These are phyloP conservation scores for Pygathrix nemaeus DNA, from an alignment of 2,113 vertebrate genomes.

Conservation along the genomic window DNA sequence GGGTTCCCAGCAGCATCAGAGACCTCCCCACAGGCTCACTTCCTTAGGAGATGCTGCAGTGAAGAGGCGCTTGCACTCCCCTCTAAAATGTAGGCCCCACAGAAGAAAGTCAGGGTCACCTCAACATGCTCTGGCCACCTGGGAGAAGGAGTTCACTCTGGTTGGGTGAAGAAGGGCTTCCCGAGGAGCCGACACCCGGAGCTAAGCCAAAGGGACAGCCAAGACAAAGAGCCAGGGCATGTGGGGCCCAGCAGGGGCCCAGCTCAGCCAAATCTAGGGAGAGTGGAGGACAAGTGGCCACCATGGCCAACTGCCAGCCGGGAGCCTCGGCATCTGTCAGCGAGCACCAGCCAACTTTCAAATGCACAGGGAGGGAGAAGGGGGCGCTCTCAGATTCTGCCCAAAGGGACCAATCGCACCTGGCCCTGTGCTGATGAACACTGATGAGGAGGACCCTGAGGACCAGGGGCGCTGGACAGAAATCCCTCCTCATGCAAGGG, in stretches of 20 bases:
- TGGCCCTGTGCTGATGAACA: rapidly evolving
- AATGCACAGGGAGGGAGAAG: not conserved
- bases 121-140: rapidly evolving
- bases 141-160: not conserved
- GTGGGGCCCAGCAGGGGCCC: not conserved
- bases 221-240: not conserved
- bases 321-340: not conserved
- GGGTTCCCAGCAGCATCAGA: not conserved
- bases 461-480: too few relatives aligned
- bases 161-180: not conserved
- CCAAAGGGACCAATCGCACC: not conserved
- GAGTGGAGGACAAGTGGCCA: not conserved
- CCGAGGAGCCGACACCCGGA: not conserved
- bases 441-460: not conserved
- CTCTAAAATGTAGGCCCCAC: not conserved
- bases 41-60: not conserved
- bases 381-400: not conserved
- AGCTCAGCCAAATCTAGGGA: not conserved
- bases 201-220: not conserved
- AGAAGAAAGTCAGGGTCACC: not conserved
- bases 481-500: not conserved
- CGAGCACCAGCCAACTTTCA: not conserved
- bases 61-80: not conserved
- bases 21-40: rapidly evolving
- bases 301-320: not conserved